Conservation (phyloP, 2,888 invertebrate genomes). For the Arctia plantaginis region DNA sequence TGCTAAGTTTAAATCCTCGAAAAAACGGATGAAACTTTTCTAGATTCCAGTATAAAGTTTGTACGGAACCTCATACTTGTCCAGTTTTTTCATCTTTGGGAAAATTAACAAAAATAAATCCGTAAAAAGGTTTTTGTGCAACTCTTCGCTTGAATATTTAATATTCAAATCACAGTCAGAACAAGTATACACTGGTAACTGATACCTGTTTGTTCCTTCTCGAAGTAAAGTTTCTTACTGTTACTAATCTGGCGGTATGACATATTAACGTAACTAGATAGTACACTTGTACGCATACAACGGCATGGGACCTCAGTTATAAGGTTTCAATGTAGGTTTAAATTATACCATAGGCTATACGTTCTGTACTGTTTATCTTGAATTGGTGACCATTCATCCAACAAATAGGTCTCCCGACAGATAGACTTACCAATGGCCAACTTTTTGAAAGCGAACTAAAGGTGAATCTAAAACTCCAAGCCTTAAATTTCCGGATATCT, state of each 20-base stretch:
- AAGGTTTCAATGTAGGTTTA: background rate
- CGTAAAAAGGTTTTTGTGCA: too few relatives aligned
- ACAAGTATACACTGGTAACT: too few relatives aligned
- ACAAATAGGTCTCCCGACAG: background rate
- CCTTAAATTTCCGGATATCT: constrained; percentile 4
- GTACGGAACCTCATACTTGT: too few relatives aligned
- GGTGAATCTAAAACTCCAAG: background rate
- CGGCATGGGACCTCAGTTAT: background rate
- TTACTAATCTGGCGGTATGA: too few relatives aligned
- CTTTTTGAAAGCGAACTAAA: background rate
- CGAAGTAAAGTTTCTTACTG: background rate
- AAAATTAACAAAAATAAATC: too few relatives aligned
- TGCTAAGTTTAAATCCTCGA: too few relatives aligned
- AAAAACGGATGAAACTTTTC: too few relatives aligned
- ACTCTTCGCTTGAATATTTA: too few relatives aligned
- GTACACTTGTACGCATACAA: background rate
- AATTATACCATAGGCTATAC: background rate
- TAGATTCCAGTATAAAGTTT: too few relatives aligned
- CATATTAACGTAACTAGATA: background rate
- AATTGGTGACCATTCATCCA: background rate
- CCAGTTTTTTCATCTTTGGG: too few relatives aligned
- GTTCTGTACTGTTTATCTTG: background rate
- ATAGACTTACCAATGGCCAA: background rate
- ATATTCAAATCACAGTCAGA: too few relatives aligned
- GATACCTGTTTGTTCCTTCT: too few relatives aligned